A percentile compares a stretch with the other conserved stretches of the same genome.
These are phyloP conservation scores for Daktulosphaira vitifoliae DNA, from an alignment of 1,140 invertebrate species.

Conservation along the genomic window DNA sequence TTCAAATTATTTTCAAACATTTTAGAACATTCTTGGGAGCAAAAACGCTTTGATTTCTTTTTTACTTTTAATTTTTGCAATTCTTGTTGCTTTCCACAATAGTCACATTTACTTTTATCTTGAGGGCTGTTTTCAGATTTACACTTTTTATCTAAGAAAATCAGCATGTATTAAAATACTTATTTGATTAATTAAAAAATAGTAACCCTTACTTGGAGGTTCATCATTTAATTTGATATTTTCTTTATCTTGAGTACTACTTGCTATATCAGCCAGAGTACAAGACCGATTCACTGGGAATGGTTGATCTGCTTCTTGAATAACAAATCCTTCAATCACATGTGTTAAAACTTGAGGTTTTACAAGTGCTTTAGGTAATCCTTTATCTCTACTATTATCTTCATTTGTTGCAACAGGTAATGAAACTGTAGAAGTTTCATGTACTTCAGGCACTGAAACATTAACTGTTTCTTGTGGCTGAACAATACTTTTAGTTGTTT, in stretches of 20 bases:
- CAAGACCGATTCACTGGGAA: constrained; percentile 69
- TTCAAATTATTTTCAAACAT: constrained; percentile 12
- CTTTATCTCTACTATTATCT: constrained; percentile 35
- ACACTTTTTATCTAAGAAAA: constrained; percentile 30
- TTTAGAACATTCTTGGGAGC: constrained; percentile 32
- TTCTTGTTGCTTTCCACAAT: constrained; percentile 26
- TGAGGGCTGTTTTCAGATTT: constrained; percentile 11
- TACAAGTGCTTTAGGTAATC: constrained; percentile 79
- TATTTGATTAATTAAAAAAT: constrained; percentile 32
- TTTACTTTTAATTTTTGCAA: constrained; percentile 18
- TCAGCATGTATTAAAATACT: constrained; percentile 37
- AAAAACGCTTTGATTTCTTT: constrained; percentile 34
- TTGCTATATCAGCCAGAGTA: constrained; percentile 45
- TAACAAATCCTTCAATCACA: constrained; percentile 93
- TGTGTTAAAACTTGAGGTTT: constrained; percentile 94
- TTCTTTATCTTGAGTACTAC: constrained; percentile 41
- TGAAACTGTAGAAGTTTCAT: constrained; percentile 17
- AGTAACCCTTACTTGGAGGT: constrained; percentile 52
- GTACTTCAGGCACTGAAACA: background rate
- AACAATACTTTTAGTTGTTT: background rate
- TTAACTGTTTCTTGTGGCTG: background rate
- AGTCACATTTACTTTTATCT: constrained; percentile 21
- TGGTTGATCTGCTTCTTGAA: constrained; percentile 72
- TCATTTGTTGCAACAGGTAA: constrained; percentile 17
- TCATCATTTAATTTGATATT: constrained; percentile 53